Evolutionary conservation across 2,113 vertebrate species (phyloP).

Genomic region (Atlantisia rogersi): DNA sequence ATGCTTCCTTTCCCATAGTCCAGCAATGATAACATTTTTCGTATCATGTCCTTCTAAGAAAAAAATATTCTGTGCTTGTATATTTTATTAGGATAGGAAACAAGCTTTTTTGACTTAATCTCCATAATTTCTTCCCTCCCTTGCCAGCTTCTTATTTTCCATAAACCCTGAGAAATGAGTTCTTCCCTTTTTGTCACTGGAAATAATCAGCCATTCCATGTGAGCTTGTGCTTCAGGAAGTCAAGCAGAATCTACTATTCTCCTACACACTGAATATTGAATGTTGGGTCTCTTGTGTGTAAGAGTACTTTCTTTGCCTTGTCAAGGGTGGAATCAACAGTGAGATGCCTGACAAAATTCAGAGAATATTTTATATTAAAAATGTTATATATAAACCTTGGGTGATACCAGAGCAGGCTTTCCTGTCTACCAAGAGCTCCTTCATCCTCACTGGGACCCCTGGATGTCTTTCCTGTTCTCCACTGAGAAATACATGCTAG

Average conservation of each 20-base stretch:
- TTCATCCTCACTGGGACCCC: not conserved
- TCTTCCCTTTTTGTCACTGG: not conserved
- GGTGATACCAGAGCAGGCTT: not conserved
- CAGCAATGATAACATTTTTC: not conserved
- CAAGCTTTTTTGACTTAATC: not conserved
- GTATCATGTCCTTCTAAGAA: not conserved
- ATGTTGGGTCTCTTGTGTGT: not conserved
- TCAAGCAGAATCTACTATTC: not conserved
- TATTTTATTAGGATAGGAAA: not conserved
- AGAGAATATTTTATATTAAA: not conserved
- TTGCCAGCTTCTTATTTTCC: not conserved
- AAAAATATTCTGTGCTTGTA: not conserved
- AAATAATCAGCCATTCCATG: not conserved
- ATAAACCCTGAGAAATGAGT: not conserved
- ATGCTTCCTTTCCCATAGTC: constrained; percentile 21
- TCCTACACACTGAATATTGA: not conserved
- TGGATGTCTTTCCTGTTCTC: not conserved
- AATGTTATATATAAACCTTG: not conserved
- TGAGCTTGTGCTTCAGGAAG: not conserved
- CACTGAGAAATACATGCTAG: not conserved
- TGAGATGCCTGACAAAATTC: not conserved
- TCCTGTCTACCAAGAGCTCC: not conserved
- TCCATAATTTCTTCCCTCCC: not conserved
- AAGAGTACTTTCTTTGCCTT: not conserved
- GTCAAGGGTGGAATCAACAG: not conserved